Conservation (phyloP, 2,113 vertebrate species). For the Maccullochella peelii region DNA sequence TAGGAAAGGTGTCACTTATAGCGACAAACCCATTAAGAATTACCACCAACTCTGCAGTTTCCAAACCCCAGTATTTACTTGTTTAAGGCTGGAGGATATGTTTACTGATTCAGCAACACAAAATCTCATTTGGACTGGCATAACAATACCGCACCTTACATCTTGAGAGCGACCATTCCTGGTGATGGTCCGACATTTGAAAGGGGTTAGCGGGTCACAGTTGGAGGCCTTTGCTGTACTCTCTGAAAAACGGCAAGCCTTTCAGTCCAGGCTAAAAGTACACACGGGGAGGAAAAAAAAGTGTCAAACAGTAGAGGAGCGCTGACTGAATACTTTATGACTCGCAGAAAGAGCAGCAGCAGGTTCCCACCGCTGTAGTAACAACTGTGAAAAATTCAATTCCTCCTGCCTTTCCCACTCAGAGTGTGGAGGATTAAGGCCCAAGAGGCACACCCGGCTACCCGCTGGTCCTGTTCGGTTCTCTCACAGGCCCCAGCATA, state of each 20-base stretch:
- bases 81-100: background rate
- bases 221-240: conserved; percentile 28
- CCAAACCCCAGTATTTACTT: background rate
- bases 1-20: too few relatives aligned
- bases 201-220: conserved; percentile 36
- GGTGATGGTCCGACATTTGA: conserved; percentile 29
- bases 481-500: conserved; percentile 54
- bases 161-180: background rate
- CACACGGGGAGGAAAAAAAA: conserved; percentile 36
- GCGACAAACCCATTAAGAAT: too few relatives aligned
- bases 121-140: background rate
- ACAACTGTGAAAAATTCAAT: conserved; percentile 82
- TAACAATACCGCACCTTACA: background rate
- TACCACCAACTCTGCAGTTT: too few relatives aligned
- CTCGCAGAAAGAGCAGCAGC: conserved; percentile 70
- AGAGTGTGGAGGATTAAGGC: conserved; percentile 72
- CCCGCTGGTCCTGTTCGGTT: conserved; percentile 63
- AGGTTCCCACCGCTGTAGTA: conserved; percentile 73
- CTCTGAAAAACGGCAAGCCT: conserved; percentile 48
- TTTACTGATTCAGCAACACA: background rate
- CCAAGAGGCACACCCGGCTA: conserved; percentile 59
- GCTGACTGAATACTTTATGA: conserved; percentile 66
- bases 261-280: conserved; percentile 44
- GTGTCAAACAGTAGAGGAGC: conserved; percentile 50
- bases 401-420: conserved; percentile 71